Evolutionary conservation across 2,797 vertebrate species (phyloP), one percentile per base, ranked within the genome.

Genomic region (Cuniculus paca): DNA sequence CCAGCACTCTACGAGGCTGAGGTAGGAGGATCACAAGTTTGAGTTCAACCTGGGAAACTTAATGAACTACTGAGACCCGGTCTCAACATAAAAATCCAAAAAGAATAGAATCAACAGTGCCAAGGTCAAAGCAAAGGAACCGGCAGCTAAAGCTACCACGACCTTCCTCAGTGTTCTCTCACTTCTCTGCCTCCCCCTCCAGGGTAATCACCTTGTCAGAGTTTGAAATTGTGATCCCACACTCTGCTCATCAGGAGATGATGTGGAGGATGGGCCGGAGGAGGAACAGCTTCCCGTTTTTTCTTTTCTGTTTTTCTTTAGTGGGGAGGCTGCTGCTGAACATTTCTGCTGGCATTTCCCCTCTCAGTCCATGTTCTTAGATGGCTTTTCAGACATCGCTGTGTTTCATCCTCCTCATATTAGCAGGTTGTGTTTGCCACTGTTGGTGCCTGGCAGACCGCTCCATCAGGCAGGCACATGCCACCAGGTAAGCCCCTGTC

Each of bases 51-150:
- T 72, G 36, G 68, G 28, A 31, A 61, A 61, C 28, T 61, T 61
- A 61, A 61, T 61, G 11, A 42, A 70, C 36, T 70, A 70, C n/a
- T 39, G 36, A 70, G 65, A 70, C 42, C 36, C 36, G 12, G 10
- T 26, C 36, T 72, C 22, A 42, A 39, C 68, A 72, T 24, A 24
- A 42, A 42, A 24, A 39, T 1, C 17, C 24, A 72, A 72, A 72
- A 12, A 26, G 36, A 24, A 26, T 72, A 42, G 68, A 72, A 39
- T 72, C 94, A 99, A 99, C 28, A 98, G 98, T 81, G 99, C 99
- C 19, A 99, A 99, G 97, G 60, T 98, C 94, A 99, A 98, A 99
- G 99, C 99, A 98, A 99, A 99, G 98, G 99, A 99, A 98, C 99
- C 97, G 98, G 99, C 39, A 98, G 97, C 90, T 99, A 99, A 98